Conservation (phyloP, 2,797 vertebrate species). For the Schizopygopsis pylzovi region DNA sequence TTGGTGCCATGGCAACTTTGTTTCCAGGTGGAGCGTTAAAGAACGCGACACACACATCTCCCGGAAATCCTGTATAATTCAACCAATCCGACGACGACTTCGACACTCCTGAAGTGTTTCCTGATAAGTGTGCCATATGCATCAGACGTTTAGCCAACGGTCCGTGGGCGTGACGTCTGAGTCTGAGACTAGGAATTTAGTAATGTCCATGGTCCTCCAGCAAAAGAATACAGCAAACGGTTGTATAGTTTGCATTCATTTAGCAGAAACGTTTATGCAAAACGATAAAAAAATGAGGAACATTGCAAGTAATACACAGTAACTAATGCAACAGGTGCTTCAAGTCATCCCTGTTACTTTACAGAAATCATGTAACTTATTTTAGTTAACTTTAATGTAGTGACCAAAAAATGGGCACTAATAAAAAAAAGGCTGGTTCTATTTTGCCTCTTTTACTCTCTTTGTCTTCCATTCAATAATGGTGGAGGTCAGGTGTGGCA, state of each 20-base stretch:
- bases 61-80: too few species aligned
- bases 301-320: background rate
- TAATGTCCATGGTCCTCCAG: background rate
- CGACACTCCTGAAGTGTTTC: too few species aligned
- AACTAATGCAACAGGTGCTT: background rate
- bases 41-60: too few species aligned
- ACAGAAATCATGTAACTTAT: background rate
- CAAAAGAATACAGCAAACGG: background rate
- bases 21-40: too few species aligned
- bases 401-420: background rate
- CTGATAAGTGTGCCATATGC: too few species aligned
- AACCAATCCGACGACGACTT: too few species aligned
- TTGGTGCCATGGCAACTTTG: too few species aligned
- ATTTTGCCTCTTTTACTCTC: constrained; percentile 19
- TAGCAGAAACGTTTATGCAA: background rate
- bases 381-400: background rate
- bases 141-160: too few species aligned
- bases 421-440: background rate
- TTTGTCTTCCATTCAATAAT: constrained; percentile 27
- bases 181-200: background rate
- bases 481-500: constrained; percentile 33
- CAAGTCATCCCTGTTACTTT: background rate
- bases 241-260: background rate
- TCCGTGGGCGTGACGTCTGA: too few species aligned
- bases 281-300: background rate